phyloP scores from a whole-genome alignment of 1,140 invertebrate species.

The Araneus ventricosus region DNA sequence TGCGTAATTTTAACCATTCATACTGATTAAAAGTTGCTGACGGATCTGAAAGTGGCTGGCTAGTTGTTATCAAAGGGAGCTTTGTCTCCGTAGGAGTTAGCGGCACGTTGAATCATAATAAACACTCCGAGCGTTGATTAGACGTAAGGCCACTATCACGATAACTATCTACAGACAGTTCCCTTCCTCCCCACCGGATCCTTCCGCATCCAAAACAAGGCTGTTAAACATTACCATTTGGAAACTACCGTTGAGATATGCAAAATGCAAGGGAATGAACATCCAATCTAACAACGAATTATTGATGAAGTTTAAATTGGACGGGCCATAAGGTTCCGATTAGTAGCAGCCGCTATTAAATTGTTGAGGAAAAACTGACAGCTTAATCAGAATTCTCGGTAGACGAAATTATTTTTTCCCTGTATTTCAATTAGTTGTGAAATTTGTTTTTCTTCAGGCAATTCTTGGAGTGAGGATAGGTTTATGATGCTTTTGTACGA shows the following conservation, averaged over 20 bases:
- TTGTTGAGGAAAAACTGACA: background rate
- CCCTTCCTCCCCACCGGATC: background rate
- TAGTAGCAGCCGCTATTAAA: background rate
- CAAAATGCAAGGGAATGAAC: background rate
- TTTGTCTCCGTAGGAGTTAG: constrained; percentile 46
- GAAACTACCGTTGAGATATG: background rate
- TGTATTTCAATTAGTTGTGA: background rate
- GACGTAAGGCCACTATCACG: background rate
- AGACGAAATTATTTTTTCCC: background rate
- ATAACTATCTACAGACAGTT: constrained; percentile 32
- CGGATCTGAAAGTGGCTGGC: constrained; percentile 27
- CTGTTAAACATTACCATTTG: background rate
- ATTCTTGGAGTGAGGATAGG: background rate
- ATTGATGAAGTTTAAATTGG: background rate
- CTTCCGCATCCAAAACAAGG: constrained; percentile 14
- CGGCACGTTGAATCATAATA: constrained; percentile 55
- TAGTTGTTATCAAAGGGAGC: constrained; percentile 53
- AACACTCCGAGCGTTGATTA: constrained; percentile 42
- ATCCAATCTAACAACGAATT: background rate
- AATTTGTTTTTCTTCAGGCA: background rate
- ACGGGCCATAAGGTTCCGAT: background rate
- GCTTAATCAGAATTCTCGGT: background rate
- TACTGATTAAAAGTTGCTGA: constrained; percentile 50
- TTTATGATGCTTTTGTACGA: background rate
- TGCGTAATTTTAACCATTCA: constrained; percentile 34